These are phyloP conservation scores for Trichonephila inaurata DNA, from an alignment of 1,140 invertebrate species.

Conservation along the genomic window DNA sequence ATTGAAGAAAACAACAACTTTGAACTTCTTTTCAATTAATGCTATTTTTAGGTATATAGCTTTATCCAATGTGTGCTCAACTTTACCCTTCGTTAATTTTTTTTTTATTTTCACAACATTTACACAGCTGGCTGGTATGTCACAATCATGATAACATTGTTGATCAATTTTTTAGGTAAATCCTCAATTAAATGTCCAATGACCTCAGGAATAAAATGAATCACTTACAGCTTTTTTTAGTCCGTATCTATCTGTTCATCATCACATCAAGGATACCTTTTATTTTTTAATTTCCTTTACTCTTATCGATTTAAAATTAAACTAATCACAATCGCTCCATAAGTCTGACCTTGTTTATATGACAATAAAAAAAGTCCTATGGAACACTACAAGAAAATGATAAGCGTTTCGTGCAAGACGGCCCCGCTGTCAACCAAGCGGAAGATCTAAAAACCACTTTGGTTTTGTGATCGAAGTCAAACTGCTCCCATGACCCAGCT, in stretches of 20 bases:
- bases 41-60: too few relatives aligned
- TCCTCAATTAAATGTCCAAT: neutral
- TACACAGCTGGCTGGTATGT: too few relatives aligned
- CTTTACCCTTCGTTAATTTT: too few relatives aligned
- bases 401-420: neutral
- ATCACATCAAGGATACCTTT: neutral
- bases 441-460: neutral
- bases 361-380: neutral
- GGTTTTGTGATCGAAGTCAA: neutral
- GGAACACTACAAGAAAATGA: neutral
- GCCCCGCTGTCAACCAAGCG: neutral
- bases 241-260: neutral
- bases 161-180: neutral
- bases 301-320: neutral
- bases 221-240: neutral
- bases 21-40: too few relatives aligned
- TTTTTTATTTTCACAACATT: too few relatives aligned
- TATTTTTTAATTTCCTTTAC: neutral
- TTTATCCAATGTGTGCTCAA: too few relatives aligned
- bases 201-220: neutral
- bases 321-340: neutral
- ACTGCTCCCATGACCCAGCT: neutral
- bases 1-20: too few relatives aligned
- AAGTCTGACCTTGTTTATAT: conserved; percentile 1
- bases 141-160: too few relatives aligned